These are phyloP conservation scores for Gisinianus flammeolus DNA, from an alignment of 2,888 invertebrate genomes.

Conservation along the genomic window DNA sequence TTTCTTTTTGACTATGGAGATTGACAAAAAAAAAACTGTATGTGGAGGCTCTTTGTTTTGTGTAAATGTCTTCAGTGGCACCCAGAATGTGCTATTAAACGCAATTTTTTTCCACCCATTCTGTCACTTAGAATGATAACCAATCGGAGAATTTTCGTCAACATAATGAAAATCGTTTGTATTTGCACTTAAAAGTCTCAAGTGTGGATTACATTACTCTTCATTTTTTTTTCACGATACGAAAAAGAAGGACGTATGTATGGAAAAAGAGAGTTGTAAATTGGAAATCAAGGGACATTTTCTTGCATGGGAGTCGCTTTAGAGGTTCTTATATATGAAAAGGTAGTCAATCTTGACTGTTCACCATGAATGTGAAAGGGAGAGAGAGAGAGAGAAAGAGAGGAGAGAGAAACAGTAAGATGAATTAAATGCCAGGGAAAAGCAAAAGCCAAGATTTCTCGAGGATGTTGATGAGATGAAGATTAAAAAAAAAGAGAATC, in stretches of 20 bases:
- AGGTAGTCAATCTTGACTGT: background rate
- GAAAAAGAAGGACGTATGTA: background rate
- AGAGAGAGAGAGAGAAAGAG: constrained; percentile 2
- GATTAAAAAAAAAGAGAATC: constrained; percentile 24
- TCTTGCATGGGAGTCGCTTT: background rate
- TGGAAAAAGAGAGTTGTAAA: background rate
- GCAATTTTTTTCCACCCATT: background rate
- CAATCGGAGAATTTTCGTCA: background rate
- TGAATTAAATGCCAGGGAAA: constrained; percentile 34
- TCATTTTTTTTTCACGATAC: background rate
- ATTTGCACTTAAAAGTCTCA: background rate
- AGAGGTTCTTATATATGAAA: background rate
- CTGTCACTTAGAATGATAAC: background rate
- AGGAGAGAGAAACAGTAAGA: constrained; percentile 25
- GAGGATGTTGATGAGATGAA: constrained; percentile 40
- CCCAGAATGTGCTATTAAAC: background rate
- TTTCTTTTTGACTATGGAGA: background rate
- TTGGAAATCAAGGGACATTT: background rate
- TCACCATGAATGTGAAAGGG: constrained; percentile 1
- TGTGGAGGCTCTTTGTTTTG: background rate
- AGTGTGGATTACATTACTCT: background rate
- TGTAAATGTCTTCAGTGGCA: background rate
- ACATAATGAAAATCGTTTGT: background rate
- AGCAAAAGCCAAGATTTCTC: constrained; percentile 34
- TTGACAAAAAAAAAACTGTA: too few relatives aligned